Evolutionary conservation across 2,797 vertebrate genomes (phyloP).

Genomic region (Cacajao melanocephalus): DNA sequence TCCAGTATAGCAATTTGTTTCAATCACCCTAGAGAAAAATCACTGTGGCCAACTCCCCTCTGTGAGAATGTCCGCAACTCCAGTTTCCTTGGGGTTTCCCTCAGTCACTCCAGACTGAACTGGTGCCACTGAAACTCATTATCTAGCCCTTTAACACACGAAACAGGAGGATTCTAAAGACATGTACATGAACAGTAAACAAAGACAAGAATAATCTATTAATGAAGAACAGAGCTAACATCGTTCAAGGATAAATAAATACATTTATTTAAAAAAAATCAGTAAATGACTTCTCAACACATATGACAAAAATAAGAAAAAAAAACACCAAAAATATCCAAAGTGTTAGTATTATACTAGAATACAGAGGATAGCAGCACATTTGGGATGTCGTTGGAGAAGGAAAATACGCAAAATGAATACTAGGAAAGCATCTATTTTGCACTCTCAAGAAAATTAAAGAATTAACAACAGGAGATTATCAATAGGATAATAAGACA

Average conservation of each 20-base stretch:
- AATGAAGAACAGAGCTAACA: not conserved
- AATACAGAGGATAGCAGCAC: fast-evolving
- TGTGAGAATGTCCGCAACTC: not conserved
- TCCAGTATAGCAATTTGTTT: not conserved
- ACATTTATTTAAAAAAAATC: not conserved
- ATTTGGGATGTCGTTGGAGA: fast-evolving
- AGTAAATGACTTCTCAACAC: not conserved
- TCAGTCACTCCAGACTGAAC: not conserved
- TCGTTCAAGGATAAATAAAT: not conserved
- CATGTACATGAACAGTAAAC: not conserved
- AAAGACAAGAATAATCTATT: not conserved
- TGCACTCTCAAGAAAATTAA: not conserved
- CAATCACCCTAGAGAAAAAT: not conserved
- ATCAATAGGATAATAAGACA: not conserved
- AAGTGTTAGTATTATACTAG: too few relatives aligned
- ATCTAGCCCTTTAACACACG: too few relatives aligned
- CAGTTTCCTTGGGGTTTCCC: not conserved
- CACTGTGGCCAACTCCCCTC: not conserved
- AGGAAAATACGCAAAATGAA: not conserved
- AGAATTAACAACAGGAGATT: not conserved
- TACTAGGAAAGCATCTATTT: not conserved
- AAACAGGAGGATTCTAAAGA: not conserved
- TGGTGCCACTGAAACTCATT: not conserved
- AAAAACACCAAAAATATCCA: too few relatives aligned
- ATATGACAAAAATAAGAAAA: too few relatives aligned